Percentiles rank a stretch among this genome's conserved stretches.
These are phyloP conservation scores for Baronia brevicornis DNA, from an alignment of 2,888 invertebrate species.

Conservation along the genomic window DNA sequence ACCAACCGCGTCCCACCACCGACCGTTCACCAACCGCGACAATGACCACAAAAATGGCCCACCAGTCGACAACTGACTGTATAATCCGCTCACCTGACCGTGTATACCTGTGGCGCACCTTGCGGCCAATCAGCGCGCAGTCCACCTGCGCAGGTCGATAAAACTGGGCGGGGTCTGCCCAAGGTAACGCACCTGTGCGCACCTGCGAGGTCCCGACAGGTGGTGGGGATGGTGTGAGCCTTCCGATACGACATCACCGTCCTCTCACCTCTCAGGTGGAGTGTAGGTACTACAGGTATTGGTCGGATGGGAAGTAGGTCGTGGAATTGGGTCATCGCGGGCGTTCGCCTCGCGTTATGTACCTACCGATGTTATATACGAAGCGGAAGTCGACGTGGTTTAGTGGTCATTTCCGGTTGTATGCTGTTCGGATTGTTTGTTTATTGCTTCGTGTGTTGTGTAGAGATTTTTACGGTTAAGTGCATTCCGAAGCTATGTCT, in stretches of 20 bases:
- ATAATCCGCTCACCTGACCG: constrained; percentile 36
- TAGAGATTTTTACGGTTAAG: no score
- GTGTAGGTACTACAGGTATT: constrained; percentile 42
- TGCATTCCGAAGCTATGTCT: no score
- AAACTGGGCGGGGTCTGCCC: constrained; percentile 54
- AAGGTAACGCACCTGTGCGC: constrained; percentile 44
- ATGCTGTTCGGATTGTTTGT: no score
- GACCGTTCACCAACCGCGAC: constrained; percentile 22
- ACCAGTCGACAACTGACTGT: constrained; percentile 24
- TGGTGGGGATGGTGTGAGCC: constrained; percentile 23
- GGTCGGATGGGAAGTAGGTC: constrained; percentile 31
- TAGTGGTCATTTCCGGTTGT: no score
- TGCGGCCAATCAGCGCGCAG: constrained; percentile 67
- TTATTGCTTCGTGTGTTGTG: no score
- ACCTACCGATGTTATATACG: no score
- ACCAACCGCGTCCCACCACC: constrained; percentile 22
- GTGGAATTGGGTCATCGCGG: constrained; percentile 32
- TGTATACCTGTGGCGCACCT: constrained; percentile 52
- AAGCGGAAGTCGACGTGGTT: no score
- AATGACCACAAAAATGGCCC: constrained; percentile 18
- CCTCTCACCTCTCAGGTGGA: constrained; percentile 47
- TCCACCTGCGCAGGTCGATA: constrained; percentile 73
- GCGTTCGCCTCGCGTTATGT: constrained; percentile 18
- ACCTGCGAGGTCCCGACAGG: constrained; percentile 48
- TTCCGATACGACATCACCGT: constrained; percentile 34